phyloP scores from a whole-genome alignment of 2,113 vertebrate species.

The Falcunculus frontatus region DNA sequence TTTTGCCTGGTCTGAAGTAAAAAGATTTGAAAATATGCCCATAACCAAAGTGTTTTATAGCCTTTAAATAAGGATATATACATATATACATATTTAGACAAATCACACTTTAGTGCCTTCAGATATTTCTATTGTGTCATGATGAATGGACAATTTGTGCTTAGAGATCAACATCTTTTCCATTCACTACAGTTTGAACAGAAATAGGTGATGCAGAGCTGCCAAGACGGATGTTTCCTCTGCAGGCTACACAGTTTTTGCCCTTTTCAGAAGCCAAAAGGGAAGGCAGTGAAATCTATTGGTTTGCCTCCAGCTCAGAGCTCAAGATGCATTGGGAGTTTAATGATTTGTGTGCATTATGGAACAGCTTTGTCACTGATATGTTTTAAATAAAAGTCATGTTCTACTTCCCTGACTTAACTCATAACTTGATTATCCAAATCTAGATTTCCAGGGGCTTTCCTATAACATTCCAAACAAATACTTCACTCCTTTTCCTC shows the following conservation, averaged over 20 bases:
- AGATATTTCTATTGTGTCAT: background rate
- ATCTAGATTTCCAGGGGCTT: background rate
- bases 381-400: conserved; percentile 25
- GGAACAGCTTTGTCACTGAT: background rate
- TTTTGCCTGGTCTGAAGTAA: background rate
- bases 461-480: background rate
- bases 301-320: background rate
- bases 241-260: background rate
- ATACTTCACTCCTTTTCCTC: background rate
- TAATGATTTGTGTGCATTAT: background rate
- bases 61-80: background rate
- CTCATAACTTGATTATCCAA: conserved; percentile 24
- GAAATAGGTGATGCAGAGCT: background rate
- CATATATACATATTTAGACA: background rate
- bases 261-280: background rate
- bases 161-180: background rate
- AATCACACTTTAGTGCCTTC: background rate
- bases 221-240: background rate
- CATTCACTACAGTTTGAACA: background rate
- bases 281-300: background rate
- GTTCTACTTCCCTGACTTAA: background rate
- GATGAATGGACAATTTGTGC: background rate
- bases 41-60: background rate
- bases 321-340: background rate
- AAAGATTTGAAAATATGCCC: background rate